phyloP scores from a whole-genome alignment of 2,797 vertebrate genomes.

The Poecilia wingei region DNA sequence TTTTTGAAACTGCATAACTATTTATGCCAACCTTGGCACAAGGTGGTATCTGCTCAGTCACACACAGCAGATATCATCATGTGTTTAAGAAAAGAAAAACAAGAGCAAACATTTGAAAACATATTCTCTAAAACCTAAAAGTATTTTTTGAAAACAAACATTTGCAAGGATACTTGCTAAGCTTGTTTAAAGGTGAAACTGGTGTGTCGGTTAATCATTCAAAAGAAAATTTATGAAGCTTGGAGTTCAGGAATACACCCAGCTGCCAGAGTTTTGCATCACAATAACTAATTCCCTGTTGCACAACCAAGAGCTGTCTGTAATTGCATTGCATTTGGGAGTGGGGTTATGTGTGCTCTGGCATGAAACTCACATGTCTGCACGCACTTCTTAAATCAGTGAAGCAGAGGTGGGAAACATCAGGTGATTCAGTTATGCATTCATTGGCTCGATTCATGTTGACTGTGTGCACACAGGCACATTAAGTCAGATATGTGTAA shows the following conservation, averaged over 20 bases:
- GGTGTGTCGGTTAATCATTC: constrained; percentile 40
- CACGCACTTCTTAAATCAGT: neutral
- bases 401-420: neutral
- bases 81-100: neutral
- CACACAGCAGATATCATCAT: neutral
- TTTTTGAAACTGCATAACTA: neutral
- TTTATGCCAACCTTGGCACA: too few species aligned
- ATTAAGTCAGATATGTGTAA: neutral
- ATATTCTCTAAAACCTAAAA: neutral
- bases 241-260: constrained; percentile 35
- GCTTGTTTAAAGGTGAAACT: constrained; percentile 21
- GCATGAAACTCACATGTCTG: constrained; percentile 2
- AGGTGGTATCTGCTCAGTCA: neutral
- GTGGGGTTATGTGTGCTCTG: constrained; percentile 18
- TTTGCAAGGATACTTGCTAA: constrained; percentile 13
- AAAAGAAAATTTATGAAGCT: constrained; percentile 9
- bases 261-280: constrained; percentile 22
- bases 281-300: constrained; percentile 42
- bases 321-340: constrained; percentile 5
- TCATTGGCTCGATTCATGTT: neutral
- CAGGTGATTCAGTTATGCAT: constrained; percentile 16
- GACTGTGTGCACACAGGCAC: neutral
- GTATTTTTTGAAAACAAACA: neutral
- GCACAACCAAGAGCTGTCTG: constrained; percentile 35
- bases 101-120: neutral